Conservation (phyloP, 2,888 invertebrate species). For the Iselma pallidipennis region DNA sequence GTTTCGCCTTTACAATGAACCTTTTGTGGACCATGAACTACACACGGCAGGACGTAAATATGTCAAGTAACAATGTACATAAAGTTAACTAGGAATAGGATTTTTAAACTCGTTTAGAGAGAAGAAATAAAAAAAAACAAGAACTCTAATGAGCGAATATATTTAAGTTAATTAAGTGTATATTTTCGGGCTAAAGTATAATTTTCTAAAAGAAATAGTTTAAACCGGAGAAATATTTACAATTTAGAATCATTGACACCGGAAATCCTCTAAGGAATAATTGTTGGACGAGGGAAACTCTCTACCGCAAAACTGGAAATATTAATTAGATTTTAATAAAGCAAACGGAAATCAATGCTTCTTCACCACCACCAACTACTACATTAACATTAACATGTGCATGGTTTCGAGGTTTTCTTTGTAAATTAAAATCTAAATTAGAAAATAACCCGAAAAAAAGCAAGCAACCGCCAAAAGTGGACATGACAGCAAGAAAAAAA, state of each 20-base stretch:
- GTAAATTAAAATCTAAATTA: too few species aligned
- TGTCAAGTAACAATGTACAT: not conserved
- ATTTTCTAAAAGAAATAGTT: not conserved
- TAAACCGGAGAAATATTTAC: not conserved
- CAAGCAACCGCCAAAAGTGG: not conserved
- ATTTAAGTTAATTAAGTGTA: not conserved
- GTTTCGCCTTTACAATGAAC: not conserved
- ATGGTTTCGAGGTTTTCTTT: not conserved
- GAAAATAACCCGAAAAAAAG: not conserved
- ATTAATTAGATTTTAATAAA: not conserved
- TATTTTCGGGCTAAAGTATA: not conserved
- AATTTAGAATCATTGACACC: not conserved
- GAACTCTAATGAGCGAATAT: not conserved
- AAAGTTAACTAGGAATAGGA: not conserved
- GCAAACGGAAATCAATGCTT: not conserved
- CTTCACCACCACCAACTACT: not conserved
- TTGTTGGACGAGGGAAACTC: not conserved
- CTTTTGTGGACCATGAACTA: not conserved
- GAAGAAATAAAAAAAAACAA: not conserved
- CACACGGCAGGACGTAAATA: constrained; percentile 3
- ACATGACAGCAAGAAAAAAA: not conserved
- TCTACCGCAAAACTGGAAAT: not conserved
- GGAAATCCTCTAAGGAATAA: not conserved
- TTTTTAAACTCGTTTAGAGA: not conserved
- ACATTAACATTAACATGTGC: too few species aligned